Base-by-base conservation (phyloP, 2,797 vertebrate genomes). In the Megalops cyprinoides region DNA sequence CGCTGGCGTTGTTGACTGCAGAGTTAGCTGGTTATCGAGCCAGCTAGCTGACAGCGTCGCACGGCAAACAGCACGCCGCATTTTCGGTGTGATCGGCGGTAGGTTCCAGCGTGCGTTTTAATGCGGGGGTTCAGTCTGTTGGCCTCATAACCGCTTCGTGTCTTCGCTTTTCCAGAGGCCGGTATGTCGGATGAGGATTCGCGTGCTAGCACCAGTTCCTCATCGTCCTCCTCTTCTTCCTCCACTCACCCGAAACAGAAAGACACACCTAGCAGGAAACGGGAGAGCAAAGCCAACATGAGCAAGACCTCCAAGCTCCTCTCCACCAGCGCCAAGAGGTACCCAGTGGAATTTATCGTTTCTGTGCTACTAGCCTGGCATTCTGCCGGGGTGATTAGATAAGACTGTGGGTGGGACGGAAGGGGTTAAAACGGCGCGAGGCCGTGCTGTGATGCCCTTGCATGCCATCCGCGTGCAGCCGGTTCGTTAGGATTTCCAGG, bases 181-280 rank as follows among this genome's bases (percentile, higher is more conserved):
- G 94, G 93, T 95, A 98, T 99, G 97, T 98, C 97, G 94, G 97
- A 99, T 96, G 97, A 98, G 94, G 97, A 98, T 96, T 98, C 97
- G 82, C 96, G 97, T 95, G 96, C 97, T 95, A 98, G 97, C 94
- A 96, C 95, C 92, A 97, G 96, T 94, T 97, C 96, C 94, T 97
- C 96, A 81, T 98, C 95, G 88, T 96, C 95, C 79, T 96, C 97
- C 81, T 98, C 97, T 78, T 96, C 96, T 83, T 97, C 97, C 83
- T 97, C 96, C 84, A 94, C 91, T 90, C 94, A 95, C 87, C 95
- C 96, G 87, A 94, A 94, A 86, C 95, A 97, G 85, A 90, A 93
- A 81, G 96, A 93, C 84, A 81, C 89, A 48, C 85, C 86, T 18
- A 92, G 89, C 53, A 96, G 95, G 95, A 97, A 96, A 90, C 95